Evolutionary conservation across 2,113 vertebrate genomes (phyloP).

Genomic region (Ahaetulla prasina): DNA sequence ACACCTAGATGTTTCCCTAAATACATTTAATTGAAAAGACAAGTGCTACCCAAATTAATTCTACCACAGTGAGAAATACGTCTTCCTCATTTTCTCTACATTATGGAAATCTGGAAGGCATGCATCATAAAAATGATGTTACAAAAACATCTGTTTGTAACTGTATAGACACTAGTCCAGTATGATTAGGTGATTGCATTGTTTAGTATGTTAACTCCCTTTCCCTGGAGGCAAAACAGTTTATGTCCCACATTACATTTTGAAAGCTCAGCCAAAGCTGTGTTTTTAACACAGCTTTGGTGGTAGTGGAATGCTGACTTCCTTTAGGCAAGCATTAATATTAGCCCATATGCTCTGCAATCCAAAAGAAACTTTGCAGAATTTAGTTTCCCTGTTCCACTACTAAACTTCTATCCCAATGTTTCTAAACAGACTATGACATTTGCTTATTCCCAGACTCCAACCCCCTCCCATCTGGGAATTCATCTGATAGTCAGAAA

Average conservation of each 20-base stretch:
- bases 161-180: neutral
- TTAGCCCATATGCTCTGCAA: accelerated
- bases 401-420: neutral
- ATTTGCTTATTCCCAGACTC: neutral
- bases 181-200: neutral
- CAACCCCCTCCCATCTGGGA: neutral
- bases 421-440: neutral
- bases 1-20: neutral
- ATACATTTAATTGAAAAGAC: neutral
- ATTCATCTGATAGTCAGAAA: neutral
- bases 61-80: neutral
- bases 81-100: neutral
- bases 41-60: neutral
- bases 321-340: neutral
- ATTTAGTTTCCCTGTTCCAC: neutral
- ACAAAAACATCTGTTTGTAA: slow-evolving; percentile 2
- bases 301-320: neutral
- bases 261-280: neutral
- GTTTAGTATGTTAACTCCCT: neutral
- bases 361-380: neutral
- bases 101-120: neutral
- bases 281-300: neutral
- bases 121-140: neutral
- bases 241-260: neutral
- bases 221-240: neutral